Conservation (phyloP, 2,888 invertebrate species). For the Notodonta dromedarius region DNA sequence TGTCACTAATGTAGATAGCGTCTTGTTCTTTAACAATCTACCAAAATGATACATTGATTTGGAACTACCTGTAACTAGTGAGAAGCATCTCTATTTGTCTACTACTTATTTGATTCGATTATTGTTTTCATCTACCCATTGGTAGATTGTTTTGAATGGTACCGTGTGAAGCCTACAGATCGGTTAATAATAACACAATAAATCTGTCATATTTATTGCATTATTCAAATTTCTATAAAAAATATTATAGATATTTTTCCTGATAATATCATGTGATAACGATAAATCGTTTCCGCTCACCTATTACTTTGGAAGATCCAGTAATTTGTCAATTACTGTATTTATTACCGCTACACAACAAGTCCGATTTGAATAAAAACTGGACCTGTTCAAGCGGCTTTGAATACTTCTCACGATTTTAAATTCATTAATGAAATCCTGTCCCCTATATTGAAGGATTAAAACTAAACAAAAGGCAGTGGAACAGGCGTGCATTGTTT, state of each 20-base stretch:
- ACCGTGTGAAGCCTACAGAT: too few species aligned
- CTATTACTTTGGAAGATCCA: background rate
- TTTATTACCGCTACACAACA: background rate
- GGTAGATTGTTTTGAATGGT: too few species aligned
- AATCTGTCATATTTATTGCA: background rate
- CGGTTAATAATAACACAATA: too few species aligned
- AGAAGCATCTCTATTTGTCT: too few species aligned
- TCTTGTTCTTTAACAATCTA: too few species aligned
- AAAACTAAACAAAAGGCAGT: conserved; percentile 3
- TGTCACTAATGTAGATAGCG: too few species aligned
- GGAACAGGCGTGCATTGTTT: background rate
- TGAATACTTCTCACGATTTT: conserved; percentile 12
- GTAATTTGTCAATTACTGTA: conserved; percentile 1
- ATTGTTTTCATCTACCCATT: too few species aligned
- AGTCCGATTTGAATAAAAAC: background rate
- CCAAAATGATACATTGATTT: too few species aligned
- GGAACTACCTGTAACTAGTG: too few species aligned
- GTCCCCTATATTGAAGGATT: conserved; percentile 5
- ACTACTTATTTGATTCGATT: too few species aligned
- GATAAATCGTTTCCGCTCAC: background rate
- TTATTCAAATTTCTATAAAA: background rate
- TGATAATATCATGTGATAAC: conserved; percentile 1
- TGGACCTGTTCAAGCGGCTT: background rate
- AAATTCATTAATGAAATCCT: conserved; percentile 19
- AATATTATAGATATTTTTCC: background rate